Conservation (phyloP, 1,140 invertebrate species). For the Ectropis grisescens region DNA sequence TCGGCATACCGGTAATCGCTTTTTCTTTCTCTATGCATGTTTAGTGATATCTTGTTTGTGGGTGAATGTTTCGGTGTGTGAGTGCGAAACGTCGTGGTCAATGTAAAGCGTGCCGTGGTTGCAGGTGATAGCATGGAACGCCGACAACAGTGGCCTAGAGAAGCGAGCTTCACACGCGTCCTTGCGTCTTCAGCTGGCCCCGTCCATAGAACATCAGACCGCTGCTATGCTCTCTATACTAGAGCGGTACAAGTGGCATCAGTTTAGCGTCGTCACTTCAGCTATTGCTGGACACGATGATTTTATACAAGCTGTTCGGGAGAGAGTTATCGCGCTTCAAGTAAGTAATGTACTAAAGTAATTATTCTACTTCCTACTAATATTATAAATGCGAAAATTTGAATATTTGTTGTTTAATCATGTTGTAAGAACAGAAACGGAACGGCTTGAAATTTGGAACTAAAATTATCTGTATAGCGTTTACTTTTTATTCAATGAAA, state of each 20-base stretch:
- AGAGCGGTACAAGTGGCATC: slow-evolving; percentile 96
- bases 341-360: no score
- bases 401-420: no score
- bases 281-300: slow-evolving; percentile 95
- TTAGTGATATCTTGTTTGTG: no score
- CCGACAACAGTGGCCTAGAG: slow-evolving; percentile 90
- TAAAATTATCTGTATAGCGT: no score
- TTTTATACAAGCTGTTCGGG: slow-evolving; percentile 92
- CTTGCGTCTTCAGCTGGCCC: slow-evolving; percentile 90
- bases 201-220: slow-evolving; percentile 93
- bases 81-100: no score
- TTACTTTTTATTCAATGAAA: no score
- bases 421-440: no score
- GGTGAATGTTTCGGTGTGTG: no score
- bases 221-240: slow-evolving; percentile 94
- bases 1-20: slow-evolving; percentile 67
- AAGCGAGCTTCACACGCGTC: slow-evolving; percentile 86
- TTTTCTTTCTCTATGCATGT: slow-evolving; percentile 16
- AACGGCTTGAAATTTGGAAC: no score
- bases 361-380: no score
- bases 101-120: slow-evolving; percentile 5
- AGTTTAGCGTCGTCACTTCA: slow-evolving; percentile 94
- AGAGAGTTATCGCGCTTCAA: slow-evolving; percentile 85
- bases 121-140: slow-evolving; percentile 95
- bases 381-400: no score